Percentiles rank a stretch among this genome's conserved stretches.
phyloP scores from a whole-genome alignment of 2,797 vertebrate genomes.

The Sebastes goodei region DNA sequence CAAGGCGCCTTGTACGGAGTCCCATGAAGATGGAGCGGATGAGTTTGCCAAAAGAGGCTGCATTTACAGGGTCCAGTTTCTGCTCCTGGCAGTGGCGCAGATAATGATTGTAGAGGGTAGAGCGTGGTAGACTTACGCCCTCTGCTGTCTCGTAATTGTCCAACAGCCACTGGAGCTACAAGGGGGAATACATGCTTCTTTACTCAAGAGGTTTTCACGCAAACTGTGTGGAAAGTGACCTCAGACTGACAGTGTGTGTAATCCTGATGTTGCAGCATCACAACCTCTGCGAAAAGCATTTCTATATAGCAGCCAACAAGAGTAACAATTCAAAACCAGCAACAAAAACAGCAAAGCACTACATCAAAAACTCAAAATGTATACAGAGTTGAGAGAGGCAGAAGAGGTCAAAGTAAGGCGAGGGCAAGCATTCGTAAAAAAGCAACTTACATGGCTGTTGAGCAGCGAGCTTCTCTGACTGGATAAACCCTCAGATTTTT shows the following conservation, averaged over 20 bases:
- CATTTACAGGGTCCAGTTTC: conserved; percentile 97
- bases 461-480: conserved; percentile 99
- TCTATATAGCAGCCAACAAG: conserved; percentile 53
- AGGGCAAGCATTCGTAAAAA: conserved; percentile 55
- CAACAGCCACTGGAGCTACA: conserved; percentile 96
- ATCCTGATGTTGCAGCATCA: conserved; percentile 9
- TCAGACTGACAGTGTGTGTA: conserved; percentile 5
- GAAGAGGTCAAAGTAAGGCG: conserved; percentile 27
- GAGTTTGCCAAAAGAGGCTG: conserved; percentile 97
- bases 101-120: conserved; percentile 98
- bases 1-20: conserved; percentile 93
- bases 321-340: conserved; percentile 26
- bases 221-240: not conserved
- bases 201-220: not conserved
- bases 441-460: conserved; percentile 99
- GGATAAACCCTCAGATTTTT: conserved; percentile 99
- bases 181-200: conserved; percentile 23
- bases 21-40: conserved; percentile 99
- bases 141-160: conserved; percentile 98
- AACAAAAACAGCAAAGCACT: conserved; percentile 43
- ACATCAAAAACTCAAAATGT: conserved; percentile 32
- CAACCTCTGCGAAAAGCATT: conserved; percentile 47
- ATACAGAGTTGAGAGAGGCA: conserved; percentile 27
- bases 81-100: conserved; percentile 98
- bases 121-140: conserved; percentile 95